Evolutionary conservation across 1,140 invertebrate species (phyloP), one percentile per base, ranked within the genome.

Genomic region (Aricia agestis): DNA sequence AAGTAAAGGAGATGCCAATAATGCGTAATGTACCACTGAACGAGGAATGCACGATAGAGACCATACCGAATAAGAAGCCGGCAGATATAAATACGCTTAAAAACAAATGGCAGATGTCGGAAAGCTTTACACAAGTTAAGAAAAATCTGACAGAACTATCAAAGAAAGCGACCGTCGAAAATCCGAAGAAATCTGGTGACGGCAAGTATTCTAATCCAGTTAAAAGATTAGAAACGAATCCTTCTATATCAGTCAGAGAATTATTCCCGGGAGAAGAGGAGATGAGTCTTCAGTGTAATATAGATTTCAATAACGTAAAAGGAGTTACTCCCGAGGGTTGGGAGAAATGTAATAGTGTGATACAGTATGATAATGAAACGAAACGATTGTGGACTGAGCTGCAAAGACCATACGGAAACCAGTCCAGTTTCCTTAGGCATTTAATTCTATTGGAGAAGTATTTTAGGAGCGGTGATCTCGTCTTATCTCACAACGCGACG

Each of bases 351-450:
- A 94, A 94, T 58, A 94, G 95, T 0, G 94, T 94, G 76, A 95
- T 97, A 65, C 96, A 97, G 79, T 97, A 97, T 70, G 96, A 97
- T 77, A 91, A 93, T n/a, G 95, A 96, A 45, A 97, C 96, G 3
- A 96, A 96, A 71, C 92, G 94, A 13, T 89, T 97, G 6, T 97
- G 96, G 96, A 94, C 95, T 70, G 95, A 96, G 73, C 79, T 97
- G 32, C 96, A 97, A 80, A 94, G 95, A 83, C 96, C 96, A 0
- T 97, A 97, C 76, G 96, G 96, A 2, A 97, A 96, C 81, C 95
- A 96, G 79, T 96, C 95, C 63, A 96, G 95, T 70, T 97, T 97
- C 77, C 85, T 97, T 1, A 92, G 96, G 6, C 96, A 97, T 88
- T 84, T 97, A 6, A 95, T 97, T 61, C 91, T 97, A 1, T 80